Conservation (phyloP, 2,797 vertebrate genomes). For the Syngnathus acus region DNA sequence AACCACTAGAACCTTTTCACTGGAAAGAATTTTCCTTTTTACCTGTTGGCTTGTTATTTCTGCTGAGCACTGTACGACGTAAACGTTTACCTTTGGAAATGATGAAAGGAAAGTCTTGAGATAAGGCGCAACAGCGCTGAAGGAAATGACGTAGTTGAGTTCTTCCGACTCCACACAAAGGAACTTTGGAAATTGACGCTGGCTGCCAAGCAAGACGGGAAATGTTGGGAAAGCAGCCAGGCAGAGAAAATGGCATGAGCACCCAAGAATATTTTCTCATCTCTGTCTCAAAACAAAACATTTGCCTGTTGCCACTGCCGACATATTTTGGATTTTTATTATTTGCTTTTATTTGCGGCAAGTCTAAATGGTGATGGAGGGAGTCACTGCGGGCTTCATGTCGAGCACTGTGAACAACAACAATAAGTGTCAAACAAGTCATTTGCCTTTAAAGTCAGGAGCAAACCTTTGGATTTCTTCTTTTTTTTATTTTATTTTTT, state of each 20-base stretch:
- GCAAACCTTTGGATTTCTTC: not conserved
- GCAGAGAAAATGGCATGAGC: not conserved
- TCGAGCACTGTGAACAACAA: conserved; percentile 1
- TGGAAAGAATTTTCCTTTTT: not conserved
- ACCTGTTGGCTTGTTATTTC: not conserved
- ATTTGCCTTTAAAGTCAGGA: not conserved
- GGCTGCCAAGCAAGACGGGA: conserved; percentile 27
- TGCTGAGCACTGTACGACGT: not conserved
- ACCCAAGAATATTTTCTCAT: conserved; percentile 10
- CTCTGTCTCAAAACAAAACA: not conserved
- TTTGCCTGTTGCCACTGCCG: conserved; percentile 22
- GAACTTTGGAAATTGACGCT: no score
- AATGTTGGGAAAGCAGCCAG: conserved; percentile 15
- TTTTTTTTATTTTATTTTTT: not conserved
- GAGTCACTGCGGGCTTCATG: not conserved
- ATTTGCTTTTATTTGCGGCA: not conserved
- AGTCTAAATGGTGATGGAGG: not conserved
- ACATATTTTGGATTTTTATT: conserved; percentile 20
- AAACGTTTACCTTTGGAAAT: not conserved
- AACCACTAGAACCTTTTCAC: no score
- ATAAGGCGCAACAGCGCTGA: not conserved
- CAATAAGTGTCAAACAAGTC: not conserved
- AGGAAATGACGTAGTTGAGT: not conserved
- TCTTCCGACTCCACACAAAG: not conserved
- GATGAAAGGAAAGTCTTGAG: not conserved